Evolutionary conservation across 2,797 vertebrate species (phyloP).

Genomic region (Cuniculus paca): DNA sequence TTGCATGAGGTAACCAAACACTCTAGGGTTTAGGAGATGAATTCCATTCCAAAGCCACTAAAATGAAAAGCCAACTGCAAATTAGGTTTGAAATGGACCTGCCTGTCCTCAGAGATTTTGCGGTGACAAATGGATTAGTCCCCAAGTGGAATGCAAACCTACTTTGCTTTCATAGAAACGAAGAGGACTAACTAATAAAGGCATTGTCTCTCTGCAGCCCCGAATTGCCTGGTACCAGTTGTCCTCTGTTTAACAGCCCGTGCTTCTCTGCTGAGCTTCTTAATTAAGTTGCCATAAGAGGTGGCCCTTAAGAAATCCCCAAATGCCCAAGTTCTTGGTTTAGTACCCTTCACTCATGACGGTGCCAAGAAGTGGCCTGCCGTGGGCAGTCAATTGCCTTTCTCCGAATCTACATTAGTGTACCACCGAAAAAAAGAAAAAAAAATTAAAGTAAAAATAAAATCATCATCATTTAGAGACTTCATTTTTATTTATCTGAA

Average conservation of each 20-base stretch:
- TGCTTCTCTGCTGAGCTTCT: constrained; percentile 67
- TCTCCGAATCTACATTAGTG: background rate
- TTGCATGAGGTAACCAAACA: constrained; percentile 76
- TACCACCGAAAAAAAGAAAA: background rate
- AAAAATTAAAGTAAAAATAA: background rate
- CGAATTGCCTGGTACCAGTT: background rate
- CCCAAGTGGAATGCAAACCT: constrained; percentile 70
- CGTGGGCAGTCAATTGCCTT: background rate
- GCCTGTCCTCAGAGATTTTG: constrained; percentile 72
- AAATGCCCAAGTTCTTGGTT: constrained; percentile 70
- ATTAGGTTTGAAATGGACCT: constrained; percentile 82
- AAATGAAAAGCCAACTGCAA: constrained; percentile 83
- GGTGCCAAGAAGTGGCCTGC: background rate
- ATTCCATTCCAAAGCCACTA: constrained; percentile 81
- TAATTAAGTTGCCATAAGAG: constrained; percentile 81
- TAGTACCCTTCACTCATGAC: constrained; percentile 19
- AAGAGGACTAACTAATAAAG: constrained; percentile 69
- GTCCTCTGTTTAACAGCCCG: constrained; percentile 65
- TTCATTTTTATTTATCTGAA: background rate
- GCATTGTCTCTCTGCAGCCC: background rate
- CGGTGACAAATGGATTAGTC: constrained; percentile 79
- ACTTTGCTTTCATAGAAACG: constrained; percentile 75
- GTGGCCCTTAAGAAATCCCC: constrained; percentile 72
- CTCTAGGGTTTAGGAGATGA: constrained; percentile 75
- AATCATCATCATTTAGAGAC: background rate